phyloP scores from a whole-genome alignment of 2,113 vertebrate species.

The Cricetomys ansorgei region DNA sequence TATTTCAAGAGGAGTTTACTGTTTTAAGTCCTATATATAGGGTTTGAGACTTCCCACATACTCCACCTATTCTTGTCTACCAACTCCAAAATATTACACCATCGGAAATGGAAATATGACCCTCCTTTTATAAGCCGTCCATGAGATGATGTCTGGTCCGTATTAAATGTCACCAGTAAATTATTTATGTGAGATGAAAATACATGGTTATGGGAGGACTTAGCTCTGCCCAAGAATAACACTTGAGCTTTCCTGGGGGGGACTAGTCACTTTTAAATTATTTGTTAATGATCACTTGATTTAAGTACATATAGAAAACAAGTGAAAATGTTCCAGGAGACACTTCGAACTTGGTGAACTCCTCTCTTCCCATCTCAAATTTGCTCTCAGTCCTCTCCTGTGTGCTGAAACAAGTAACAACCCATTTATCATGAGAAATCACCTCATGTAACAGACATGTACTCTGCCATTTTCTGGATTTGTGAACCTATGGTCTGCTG shows the following conservation, averaged over 20 bases:
- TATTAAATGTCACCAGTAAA: slow-evolving; percentile 68
- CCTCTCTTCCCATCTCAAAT: not conserved
- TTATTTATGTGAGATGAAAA: slow-evolving; percentile 61
- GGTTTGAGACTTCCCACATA: not conserved
- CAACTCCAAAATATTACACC: slow-evolving; percentile 35
- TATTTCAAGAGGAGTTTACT: slow-evolving; percentile 13
- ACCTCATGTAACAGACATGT: not conserved
- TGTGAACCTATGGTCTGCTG: not conserved
- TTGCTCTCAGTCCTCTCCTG: not conserved
- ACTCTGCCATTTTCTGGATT: not conserved
- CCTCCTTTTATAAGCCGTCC: slow-evolving; percentile 49
- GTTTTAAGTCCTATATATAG: slow-evolving; percentile 28
- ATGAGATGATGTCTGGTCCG: slow-evolving; percentile 60
- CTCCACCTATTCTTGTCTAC: slow-evolving; percentile 21
- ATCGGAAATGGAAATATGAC: slow-evolving; percentile 51
- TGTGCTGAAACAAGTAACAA: not conserved
- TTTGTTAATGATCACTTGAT: slow-evolving; percentile 10
- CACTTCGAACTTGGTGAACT: not conserved
- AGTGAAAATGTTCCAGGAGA: not conserved
- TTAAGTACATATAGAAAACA: slow-evolving; percentile 28
- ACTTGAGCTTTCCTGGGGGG: not conserved
- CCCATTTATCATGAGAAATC: not conserved
- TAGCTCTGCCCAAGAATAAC: slow-evolving; percentile 37
- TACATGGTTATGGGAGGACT: slow-evolving; percentile 41
- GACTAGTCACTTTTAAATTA: not conserved